These are phyloP conservation scores for Myrmecobius fasciatus DNA, from an alignment of 2,113 vertebrate species.

Conservation along the genomic window DNA sequence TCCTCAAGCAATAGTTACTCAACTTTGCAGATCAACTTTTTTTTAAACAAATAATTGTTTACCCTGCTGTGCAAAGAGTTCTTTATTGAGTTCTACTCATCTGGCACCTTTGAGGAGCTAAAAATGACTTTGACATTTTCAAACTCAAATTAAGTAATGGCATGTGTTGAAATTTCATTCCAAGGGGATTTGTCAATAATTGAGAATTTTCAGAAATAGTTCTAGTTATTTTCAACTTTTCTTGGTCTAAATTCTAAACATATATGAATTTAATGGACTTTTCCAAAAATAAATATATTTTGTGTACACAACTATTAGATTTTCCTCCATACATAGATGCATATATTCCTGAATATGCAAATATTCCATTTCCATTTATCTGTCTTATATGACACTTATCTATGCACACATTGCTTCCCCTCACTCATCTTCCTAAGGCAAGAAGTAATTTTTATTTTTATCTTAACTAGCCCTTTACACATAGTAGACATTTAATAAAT, in stretches of 20 bases:
- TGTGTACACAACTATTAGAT: neutral
- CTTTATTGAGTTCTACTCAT: constrained; percentile 20
- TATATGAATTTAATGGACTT: neutral
- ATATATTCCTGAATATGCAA: neutral
- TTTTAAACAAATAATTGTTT: constrained; percentile 15
- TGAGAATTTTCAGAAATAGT: constrained; percentile 22
- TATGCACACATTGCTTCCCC: neutral
- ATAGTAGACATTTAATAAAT: neutral
- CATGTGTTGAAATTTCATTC: neutral
- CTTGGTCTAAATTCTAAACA: neutral
- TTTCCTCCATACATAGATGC: neutral
- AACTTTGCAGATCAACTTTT: neutral
- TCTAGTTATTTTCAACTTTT: neutral
- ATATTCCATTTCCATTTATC: neutral
- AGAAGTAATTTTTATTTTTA: neutral
- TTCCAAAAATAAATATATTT: neutral
- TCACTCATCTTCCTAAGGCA: neutral
- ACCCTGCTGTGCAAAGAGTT: neutral
- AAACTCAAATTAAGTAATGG: constrained; percentile 26
- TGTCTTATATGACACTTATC: neutral
- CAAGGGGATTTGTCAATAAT: constrained; percentile 14
- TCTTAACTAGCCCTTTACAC: neutral
- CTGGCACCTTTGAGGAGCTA: neutral
- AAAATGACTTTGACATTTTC: constrained; percentile 39
- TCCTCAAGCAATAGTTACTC: constrained; percentile 6